Evolutionary conservation across 2,888 invertebrate genomes (phyloP).

Genomic region (Baccha elongata): DNA sequence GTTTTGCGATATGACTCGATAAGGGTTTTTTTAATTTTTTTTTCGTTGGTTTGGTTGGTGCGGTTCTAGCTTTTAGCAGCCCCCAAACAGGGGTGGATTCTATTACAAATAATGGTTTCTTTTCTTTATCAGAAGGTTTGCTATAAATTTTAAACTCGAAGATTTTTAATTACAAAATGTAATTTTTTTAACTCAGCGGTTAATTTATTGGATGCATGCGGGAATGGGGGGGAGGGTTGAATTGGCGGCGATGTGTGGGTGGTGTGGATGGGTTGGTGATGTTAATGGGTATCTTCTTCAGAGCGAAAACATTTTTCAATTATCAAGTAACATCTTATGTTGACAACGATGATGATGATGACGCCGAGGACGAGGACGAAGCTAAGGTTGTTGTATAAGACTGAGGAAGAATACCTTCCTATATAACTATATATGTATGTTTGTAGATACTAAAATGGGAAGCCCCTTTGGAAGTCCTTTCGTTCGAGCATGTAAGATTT

Average conservation of each 20-base stretch:
- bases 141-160: conserved; percentile 71
- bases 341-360: conserved; percentile 49
- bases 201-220: conserved; percentile 71
- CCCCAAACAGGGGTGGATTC: conserved; percentile 57
- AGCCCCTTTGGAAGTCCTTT: conserved; percentile 68
- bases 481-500: conserved; percentile 74
- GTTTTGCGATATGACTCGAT: conserved; percentile 72
- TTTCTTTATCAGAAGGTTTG: conserved; percentile 71
- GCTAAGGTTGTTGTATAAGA: not conserved
- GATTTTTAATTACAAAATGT: conserved; percentile 74
- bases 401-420: no score
- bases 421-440: not conserved
- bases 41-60: conserved; percentile 17
- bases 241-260: conserved; percentile 20
- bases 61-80: not conserved
- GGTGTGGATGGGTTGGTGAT: conserved; percentile 1
- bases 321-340: conserved; percentile 72
- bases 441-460: conserved; percentile 43
- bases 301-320: conserved; percentile 72
- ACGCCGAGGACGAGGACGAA: conserved; percentile 17
- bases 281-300: conserved; percentile 50
- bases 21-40: conserved; percentile 43
- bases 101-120: conserved; percentile 69
- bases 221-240: conserved; percentile 23
- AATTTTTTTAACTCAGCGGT: conserved; percentile 69